phyloP scores from a whole-genome alignment of 2,113 vertebrate species.

The Argyrosomus japonicus region DNA sequence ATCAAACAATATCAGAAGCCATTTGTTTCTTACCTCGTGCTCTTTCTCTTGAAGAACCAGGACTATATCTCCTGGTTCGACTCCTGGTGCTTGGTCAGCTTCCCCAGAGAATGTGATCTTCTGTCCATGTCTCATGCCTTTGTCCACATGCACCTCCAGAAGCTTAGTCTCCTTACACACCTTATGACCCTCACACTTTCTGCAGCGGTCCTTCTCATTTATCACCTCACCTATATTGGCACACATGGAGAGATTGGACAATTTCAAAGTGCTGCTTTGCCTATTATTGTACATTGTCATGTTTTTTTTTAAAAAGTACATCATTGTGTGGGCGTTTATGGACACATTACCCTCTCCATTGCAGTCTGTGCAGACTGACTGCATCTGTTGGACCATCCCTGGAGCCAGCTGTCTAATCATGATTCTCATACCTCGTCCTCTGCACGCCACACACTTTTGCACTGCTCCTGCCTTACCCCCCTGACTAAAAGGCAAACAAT shows the following conservation, averaged over 20 bases:
- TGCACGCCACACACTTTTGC: conserved; percentile 95
- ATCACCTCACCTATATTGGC: conserved; percentile 93
- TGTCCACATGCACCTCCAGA: conserved; percentile 98
- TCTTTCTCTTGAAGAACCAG: conserved; percentile 97
- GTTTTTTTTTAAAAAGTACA: not conserved
- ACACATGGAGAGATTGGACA: conserved; percentile 15
- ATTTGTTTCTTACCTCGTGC: conserved; percentile 89
- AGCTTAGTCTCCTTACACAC: conserved; percentile 99
- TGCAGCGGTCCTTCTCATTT: conserved; percentile 98
- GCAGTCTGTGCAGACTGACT: conserved; percentile 98
- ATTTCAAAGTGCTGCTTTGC: not conserved
- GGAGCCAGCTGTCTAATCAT: conserved; percentile 99
- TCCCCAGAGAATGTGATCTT: conserved; percentile 98
- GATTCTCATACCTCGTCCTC: conserved; percentile 95
- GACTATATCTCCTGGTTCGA: conserved; percentile 97
- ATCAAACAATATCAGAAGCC: not conserved
- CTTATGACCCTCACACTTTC: conserved; percentile 99
- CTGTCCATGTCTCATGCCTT: conserved; percentile 99
- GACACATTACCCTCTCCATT: conserved; percentile 92
- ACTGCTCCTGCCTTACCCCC: conserved; percentile 97
- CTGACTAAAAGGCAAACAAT: conserved; percentile 85
- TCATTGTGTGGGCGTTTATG: not conserved
- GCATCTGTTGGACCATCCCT: conserved; percentile 99
- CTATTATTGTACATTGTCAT: not conserved
- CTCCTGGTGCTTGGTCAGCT: conserved; percentile 96